Evolutionary conservation across 2,888 invertebrate genomes (phyloP).

Genomic region (Chloroclystis v-ata): DNA sequence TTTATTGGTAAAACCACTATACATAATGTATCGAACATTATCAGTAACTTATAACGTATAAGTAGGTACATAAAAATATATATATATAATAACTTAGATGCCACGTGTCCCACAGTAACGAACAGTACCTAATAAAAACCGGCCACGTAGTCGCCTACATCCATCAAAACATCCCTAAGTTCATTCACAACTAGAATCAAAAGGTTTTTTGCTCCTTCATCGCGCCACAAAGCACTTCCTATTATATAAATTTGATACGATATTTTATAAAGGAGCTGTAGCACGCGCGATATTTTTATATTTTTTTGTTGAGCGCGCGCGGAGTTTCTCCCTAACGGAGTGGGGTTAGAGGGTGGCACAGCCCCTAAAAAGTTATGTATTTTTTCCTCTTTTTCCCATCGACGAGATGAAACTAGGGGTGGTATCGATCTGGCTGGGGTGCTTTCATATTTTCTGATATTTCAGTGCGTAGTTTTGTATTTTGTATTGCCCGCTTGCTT

Average conservation of each 20-base stretch:
- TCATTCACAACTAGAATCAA: slow-evolving; percentile 47
- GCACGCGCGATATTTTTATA: slow-evolving; percentile 68
- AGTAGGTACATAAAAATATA: too few species aligned
- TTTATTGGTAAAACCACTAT: too few species aligned
- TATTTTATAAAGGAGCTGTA: slow-evolving; percentile 64
- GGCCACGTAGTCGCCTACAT: slow-evolving; percentile 28
- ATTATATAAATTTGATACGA: slow-evolving; percentile 72
- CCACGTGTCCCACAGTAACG: slow-evolving; percentile 4
- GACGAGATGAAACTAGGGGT: slow-evolving; percentile 72
- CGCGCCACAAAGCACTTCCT: slow-evolving; percentile 61
- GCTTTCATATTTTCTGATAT: slow-evolving; percentile 37
- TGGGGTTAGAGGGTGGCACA: slow-evolving; percentile 39
- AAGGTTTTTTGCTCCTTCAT: slow-evolving; percentile 52
- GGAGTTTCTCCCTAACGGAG: slow-evolving; percentile 37
- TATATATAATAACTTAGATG: too few species aligned
- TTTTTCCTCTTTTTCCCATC: slow-evolving; percentile 75
- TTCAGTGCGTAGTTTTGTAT: slow-evolving; percentile 12
- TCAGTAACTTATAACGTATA: too few species aligned
- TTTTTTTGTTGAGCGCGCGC: slow-evolving; percentile 49
- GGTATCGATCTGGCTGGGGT: slow-evolving; percentile 63
- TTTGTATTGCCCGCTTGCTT: neutral
- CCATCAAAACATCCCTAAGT: slow-evolving; percentile 48
- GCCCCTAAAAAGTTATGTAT: slow-evolving; percentile 78
- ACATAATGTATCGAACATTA: too few species aligned
- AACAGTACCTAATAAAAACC: slow-evolving; percentile 9